Evolutionary conservation across 2,888 invertebrate species (phyloP).

Genomic region (Hanleya hanleyi): DNA sequence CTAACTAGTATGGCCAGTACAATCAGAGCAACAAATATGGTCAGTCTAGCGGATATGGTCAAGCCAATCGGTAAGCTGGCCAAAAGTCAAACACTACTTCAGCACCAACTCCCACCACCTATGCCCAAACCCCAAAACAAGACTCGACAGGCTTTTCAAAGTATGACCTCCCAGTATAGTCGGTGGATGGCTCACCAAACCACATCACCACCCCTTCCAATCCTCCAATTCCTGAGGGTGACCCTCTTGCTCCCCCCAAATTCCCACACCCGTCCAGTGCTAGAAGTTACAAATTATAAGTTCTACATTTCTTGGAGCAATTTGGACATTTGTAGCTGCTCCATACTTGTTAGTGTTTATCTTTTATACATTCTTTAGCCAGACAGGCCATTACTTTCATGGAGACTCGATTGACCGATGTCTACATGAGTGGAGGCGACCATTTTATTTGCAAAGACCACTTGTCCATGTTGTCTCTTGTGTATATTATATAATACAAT

Average conservation of each 20-base stretch:
- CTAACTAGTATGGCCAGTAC: constrained; percentile 17
- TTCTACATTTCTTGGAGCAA: too few relatives aligned
- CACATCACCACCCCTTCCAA: constrained; percentile 29
- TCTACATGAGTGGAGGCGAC: too few relatives aligned
- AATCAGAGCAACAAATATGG: constrained; percentile 12
- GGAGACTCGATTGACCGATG: too few relatives aligned
- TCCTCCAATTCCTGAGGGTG: constrained; percentile 5
- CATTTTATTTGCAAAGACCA: too few relatives aligned
- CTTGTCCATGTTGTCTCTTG: too few relatives aligned
- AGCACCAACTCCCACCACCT: background rate
- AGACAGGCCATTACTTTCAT: too few relatives aligned
- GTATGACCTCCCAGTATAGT: constrained; percentile 47
- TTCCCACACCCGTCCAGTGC: constrained; percentile 16
- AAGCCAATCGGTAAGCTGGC: constrained; percentile 13
- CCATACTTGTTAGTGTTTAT: too few relatives aligned
- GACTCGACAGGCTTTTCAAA: constrained; percentile 25
- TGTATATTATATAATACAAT: too few relatives aligned
- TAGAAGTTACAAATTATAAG: constrained; percentile 2
- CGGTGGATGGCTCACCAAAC: constrained; percentile 45
- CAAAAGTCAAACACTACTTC: constrained; percentile 2
- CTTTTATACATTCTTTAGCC: too few relatives aligned
- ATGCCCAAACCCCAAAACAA: constrained; percentile 7
- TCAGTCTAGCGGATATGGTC: background rate
- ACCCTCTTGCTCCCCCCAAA: constrained; percentile 27
- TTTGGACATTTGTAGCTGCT: too few relatives aligned